Percentiles rank a stretch among this genome's conserved stretches.
Evolutionary conservation across 2,113 vertebrate genomes (phyloP).

Genomic region (Neomonachus schauinslandi): DNA sequence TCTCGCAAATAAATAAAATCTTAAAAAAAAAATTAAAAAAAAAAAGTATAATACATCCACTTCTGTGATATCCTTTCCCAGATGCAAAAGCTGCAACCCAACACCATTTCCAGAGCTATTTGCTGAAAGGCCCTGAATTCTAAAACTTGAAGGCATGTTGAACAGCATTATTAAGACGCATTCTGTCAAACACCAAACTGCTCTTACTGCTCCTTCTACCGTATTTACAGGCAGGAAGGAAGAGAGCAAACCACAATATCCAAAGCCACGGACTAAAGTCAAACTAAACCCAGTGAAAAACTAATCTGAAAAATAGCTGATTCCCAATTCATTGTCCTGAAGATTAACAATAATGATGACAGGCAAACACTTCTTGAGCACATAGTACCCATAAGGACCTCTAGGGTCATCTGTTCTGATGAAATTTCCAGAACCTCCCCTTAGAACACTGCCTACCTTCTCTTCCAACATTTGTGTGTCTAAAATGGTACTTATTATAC

Average conservation of each 20-base stretch:
- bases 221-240: neutral
- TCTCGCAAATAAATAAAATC: too few species aligned
- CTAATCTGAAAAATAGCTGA: neutral
- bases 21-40: too few species aligned
- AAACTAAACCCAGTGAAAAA: conserved; percentile 10
- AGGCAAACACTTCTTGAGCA: neutral
- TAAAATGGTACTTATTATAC: neutral
- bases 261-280: neutral
- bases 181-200: neutral
- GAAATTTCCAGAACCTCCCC: conserved; percentile 2
- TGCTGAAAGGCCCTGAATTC: neutral
- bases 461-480: neutral
- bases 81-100: neutral
- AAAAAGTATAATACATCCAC: neutral
- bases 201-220: neutral
- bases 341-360: neutral
- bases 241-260: neutral
- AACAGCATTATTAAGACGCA: neutral
- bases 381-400: neutral
- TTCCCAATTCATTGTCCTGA: neutral
- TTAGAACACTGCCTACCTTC: neutral
- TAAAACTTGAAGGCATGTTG: neutral
- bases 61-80: neutral
- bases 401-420: neutral
- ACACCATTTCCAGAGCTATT: neutral